Conservation (phyloP, 2,797 vertebrate genomes). For the Falco columbarius region DNA sequence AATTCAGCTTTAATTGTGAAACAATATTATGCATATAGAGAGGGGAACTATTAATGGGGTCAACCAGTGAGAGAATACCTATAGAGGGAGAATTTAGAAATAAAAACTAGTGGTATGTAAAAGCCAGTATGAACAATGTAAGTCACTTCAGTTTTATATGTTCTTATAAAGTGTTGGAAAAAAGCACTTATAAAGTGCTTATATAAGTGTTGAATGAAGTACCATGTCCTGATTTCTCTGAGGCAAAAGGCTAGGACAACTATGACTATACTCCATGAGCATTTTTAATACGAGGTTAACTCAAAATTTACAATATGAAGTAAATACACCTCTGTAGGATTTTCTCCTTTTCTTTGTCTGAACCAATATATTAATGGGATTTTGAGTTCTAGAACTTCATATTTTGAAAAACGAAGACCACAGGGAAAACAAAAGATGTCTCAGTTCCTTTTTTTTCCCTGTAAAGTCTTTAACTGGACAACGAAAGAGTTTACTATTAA, state of each 20-base stretch:
- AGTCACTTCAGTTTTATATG: conserved; percentile 19
- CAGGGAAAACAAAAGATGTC: not conserved
- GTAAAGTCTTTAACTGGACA: not conserved
- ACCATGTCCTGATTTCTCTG: not conserved
- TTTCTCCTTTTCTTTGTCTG: not conserved
- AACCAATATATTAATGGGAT: not conserved
- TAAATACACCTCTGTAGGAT: conserved; percentile 12
- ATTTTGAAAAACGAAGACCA: conserved; percentile 12
- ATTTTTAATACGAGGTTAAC: not conserved
- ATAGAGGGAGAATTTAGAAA: conserved; percentile 5
- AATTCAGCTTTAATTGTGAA: conserved; percentile 37
- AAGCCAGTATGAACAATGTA: conserved; percentile 8
- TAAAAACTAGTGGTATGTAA: not conserved
- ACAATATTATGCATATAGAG: conserved; percentile 1
- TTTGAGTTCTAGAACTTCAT: not conserved
- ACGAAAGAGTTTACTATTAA: not conserved
- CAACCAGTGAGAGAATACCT: conserved; percentile 5
- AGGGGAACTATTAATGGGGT: conserved; percentile 12
- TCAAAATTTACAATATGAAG: not conserved
- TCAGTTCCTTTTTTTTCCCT: not conserved
- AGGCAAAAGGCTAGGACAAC: not conserved
- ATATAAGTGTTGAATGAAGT: not conserved
- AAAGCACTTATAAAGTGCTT: conserved; percentile 3
- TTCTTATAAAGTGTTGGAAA: not conserved
- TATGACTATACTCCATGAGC: not conserved